These are phyloP conservation scores for Seriola rivoliana DNA, from an alignment of 2,113 vertebrate genomes.

Conservation along the genomic window DNA sequence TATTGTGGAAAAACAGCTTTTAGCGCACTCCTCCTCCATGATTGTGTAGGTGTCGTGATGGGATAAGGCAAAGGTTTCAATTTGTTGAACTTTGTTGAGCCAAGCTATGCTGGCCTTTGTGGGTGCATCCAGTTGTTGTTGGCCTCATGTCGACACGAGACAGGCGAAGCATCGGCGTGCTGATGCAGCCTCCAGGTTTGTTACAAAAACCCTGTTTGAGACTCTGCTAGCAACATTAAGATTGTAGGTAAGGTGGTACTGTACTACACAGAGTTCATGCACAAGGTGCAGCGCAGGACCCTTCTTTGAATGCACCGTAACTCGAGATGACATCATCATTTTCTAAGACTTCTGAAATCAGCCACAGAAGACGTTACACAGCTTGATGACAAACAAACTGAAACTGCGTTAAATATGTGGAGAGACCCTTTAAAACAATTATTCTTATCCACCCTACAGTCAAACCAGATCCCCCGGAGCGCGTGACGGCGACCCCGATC, in stretches of 20 bases:
- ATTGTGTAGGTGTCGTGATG: not conserved
- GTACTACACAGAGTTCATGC: not conserved
- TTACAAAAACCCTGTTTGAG: too few species aligned
- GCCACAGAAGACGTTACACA: not conserved
- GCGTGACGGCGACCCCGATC: constrained; percentile 91
- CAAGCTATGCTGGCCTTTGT: not conserved
- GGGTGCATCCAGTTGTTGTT: not conserved
- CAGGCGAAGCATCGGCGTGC: not conserved
- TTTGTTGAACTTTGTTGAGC: constrained; percentile 5
- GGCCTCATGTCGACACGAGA: not conserved
- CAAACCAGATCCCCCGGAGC: constrained; percentile 96
- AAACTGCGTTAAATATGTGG: not conserved
- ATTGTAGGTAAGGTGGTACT: too few species aligned
- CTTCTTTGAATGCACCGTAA: not conserved
- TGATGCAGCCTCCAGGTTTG: not conserved
- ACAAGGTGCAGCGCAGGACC: not conserved
- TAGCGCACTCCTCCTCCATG: not conserved
- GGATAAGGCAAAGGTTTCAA: not conserved
- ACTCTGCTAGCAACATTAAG: not conserved
- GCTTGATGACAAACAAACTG: not conserved
- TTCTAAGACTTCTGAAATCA: not conserved
- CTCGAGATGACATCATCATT: not conserved
- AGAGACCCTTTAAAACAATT: not conserved
- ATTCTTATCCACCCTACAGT: constrained; percentile 83
- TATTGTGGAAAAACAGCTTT: not conserved